phyloP scores from a whole-genome alignment of 2,797 vertebrate species.

The Oophaga sylvatica region DNA sequence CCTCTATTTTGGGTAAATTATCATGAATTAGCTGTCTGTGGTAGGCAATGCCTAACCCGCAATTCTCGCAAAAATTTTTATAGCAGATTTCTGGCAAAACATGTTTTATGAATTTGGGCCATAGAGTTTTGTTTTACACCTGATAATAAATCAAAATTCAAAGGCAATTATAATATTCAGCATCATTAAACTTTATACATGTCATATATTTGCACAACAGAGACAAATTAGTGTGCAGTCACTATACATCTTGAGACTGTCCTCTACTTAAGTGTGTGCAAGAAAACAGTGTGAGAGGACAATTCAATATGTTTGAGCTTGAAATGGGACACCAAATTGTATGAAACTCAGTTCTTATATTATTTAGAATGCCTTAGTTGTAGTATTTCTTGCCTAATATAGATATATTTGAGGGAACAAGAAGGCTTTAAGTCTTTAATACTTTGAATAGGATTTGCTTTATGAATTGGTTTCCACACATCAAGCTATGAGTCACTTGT shows the following conservation, averaged over 20 bases:
- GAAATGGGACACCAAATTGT: neutral
- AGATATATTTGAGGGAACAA: constrained; percentile 5
- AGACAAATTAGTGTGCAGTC: neutral
- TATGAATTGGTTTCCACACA: constrained; percentile 20
- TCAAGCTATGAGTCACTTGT: constrained; percentile 43
- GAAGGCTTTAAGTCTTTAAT: constrained; percentile 8
- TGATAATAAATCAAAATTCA: neutral
- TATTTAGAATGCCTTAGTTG: neutral
- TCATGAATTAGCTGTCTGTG: too few relatives aligned
- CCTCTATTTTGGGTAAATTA: too few relatives aligned
- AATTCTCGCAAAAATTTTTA: too few relatives aligned
- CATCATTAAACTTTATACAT: too few relatives aligned
- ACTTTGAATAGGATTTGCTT: constrained; percentile 18
- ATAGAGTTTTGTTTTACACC: neutral
- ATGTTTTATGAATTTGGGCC: neutral
- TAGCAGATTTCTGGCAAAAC: too few relatives aligned
- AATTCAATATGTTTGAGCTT: neutral
- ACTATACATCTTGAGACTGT: neutral
- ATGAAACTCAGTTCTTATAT: neutral
- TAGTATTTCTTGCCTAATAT: constrained; percentile 16
- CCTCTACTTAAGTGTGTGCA: neutral
- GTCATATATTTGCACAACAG: constrained; percentile 1
- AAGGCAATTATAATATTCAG: neutral
- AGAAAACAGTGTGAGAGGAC: neutral
- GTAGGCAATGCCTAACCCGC: too few relatives aligned